Base-by-base conservation (phyloP, 2,113 vertebrate species). In the Etheostoma spectabile region DNA sequence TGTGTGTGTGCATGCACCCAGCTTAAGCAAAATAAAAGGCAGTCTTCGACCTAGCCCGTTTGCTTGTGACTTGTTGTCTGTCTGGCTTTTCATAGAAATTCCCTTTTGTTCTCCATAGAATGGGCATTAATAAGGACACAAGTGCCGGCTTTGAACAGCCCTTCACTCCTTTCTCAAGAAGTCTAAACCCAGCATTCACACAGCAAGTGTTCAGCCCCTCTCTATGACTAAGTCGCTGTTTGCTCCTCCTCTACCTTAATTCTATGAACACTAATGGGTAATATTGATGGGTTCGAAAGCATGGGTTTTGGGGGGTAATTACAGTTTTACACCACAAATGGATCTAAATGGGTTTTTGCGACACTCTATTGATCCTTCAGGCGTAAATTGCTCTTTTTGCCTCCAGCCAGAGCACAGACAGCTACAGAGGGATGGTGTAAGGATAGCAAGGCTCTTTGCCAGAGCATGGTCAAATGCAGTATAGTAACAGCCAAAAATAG, bases 271-370 rank as follows among this genome's bases (percentile, higher is more conserved):
- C 60, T 48, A 16, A 78, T 73, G 72, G 85, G 49, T 71, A 86
- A 78, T 83, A 86, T 85, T 89, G 90, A 90, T 87, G 80, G 69
- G 48, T 83, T 77, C 87, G 84, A 91, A 88, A 89, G 87, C 87
- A 80, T 77, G 52, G 79, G 66, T 85, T 88, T 90, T 85, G 74
- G 82, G 76, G 76, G 82, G 88, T 93, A 88, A 92, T 93, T 90
- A 92, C 87, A 86, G 84, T 85, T 92, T 91, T 80, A 88, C 68
- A 79, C 90, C 86, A 82, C 91, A 93, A 88, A 93, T 93, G 88
- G 90, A 89, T 90, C 88, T 89, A 91, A 92, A 93, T 90, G 91
- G 86, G 53, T 89, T 93, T 91, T 90, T 21, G 78, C 87, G 81
- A 84, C 80, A 80, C 80, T 73, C 66, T 86, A 93, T 92, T 90